phyloP scores from a whole-genome alignment of 2,797 vertebrate genomes.

The Lemur catta region DNA sequence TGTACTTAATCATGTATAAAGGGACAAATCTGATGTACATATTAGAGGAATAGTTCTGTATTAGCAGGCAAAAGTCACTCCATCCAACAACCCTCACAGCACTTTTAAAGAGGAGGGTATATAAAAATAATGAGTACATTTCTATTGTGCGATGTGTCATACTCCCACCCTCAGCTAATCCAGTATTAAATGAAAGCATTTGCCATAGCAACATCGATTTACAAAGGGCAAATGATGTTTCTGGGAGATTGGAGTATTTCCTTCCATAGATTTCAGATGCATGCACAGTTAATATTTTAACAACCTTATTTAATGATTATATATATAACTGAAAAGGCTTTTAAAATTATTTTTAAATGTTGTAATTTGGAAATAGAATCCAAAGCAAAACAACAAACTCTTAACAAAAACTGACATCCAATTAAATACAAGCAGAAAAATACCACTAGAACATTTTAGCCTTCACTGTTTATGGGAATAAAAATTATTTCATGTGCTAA shows the following conservation, averaged over 20 bases:
- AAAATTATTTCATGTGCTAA: background rate
- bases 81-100: background rate
- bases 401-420: background rate
- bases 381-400: constrained; percentile 3
- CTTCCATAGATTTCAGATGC: constrained; percentile 5
- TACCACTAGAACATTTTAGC: background rate
- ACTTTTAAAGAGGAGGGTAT: constrained; percentile 15
- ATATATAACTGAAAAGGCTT: background rate
- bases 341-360: constrained; percentile 8
- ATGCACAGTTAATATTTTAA: constrained; percentile 7
- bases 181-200: background rate
- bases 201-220: constrained; percentile 61
- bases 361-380: constrained; percentile 28
- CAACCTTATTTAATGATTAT: background rate
- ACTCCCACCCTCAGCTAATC: constrained; percentile 17
- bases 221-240: constrained; percentile 51
- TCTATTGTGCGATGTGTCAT: background rate
- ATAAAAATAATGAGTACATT: background rate
- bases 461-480: background rate
- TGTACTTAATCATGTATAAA: background rate
- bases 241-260: constrained; percentile 30
- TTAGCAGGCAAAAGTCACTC: background rate
- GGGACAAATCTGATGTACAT: background rate
- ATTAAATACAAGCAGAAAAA: constrained; percentile 11
- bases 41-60: background rate